phyloP scores from a whole-genome alignment of 2,888 invertebrate species.

The Drosophila diplacantha region DNA sequence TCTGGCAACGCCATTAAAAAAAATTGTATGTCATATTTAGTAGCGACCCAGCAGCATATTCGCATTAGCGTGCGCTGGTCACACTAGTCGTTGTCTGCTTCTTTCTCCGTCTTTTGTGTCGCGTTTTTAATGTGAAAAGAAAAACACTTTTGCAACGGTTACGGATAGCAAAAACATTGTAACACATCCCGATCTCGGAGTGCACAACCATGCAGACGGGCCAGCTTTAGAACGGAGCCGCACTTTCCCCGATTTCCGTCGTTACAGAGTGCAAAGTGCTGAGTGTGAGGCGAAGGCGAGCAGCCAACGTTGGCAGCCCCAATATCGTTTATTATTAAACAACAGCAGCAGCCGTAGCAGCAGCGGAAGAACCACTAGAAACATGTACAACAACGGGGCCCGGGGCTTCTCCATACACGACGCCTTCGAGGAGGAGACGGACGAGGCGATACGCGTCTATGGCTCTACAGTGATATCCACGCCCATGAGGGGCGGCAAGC shows the following conservation, averaged over 20 bases:
- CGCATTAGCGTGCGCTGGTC: slow-evolving; percentile 3
- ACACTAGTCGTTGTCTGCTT: slow-evolving; percentile 27
- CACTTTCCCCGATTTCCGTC: slow-evolving; percentile 17
- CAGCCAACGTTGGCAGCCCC: slow-evolving; percentile 38
- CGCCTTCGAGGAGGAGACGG: slow-evolving; percentile 91
- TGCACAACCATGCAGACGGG: slow-evolving; percentile 49
- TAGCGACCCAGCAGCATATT: neutral
- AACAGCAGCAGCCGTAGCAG: slow-evolving; percentile 43
- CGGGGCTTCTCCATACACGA: slow-evolving; percentile 87
- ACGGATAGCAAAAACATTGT: slow-evolving; percentile 29
- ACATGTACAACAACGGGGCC: slow-evolving; percentile 67
- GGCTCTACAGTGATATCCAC: slow-evolving; percentile 86
- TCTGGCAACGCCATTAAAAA: neutral
- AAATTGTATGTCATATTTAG: no score
- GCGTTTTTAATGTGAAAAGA: slow-evolving; percentile 60
- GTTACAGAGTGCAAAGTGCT: slow-evolving; percentile 3
- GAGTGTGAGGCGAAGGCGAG: slow-evolving; percentile 17
- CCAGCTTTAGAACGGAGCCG: slow-evolving; percentile 31
- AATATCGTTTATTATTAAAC: slow-evolving; percentile 42
- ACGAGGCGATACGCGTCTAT: slow-evolving; percentile 89
- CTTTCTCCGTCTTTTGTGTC: slow-evolving; percentile 59
- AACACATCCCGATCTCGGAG: slow-evolving; percentile 35
- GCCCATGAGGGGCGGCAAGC: slow-evolving; percentile 80
- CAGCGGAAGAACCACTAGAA: slow-evolving; percentile 24
- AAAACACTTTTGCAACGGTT: slow-evolving; percentile 55